Base-by-base conservation (phyloP, 2,113 vertebrate species). In the Columba janthina region DNA sequence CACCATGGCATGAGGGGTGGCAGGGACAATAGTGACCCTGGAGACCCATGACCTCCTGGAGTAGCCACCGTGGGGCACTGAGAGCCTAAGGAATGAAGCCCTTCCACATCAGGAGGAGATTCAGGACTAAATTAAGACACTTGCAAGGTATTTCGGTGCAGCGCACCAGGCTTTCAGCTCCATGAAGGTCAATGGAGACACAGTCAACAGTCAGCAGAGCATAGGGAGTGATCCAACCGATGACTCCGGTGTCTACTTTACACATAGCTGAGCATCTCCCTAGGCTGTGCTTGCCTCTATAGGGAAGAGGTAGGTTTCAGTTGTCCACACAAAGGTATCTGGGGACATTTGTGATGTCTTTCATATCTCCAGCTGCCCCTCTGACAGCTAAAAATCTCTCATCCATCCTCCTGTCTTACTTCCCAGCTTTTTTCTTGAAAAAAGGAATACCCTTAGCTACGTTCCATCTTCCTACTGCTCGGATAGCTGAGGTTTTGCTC, bases 1-100 rank as follows among this genome's bases (percentile, higher is more conserved):
- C 40, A 32, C 8, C 10, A 7, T 4, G 9, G 58, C 32, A 62
- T 0, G 0, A 72, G 17, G 42, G 9, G 16, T n/a, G 11, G 31
- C 50, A 86, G 34, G 56, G 22, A 58, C 56, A 53, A 1, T 0
- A 20, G 36, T 13, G 42, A 48, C 66, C 9, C 57, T 88, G 85
- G 58, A 85, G 21, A 11, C 11, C 15, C 29, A n/a, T 34, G 32
- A 2, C 34, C 24, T 46, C 32, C 38, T 69, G 60, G 31, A 93
- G 28, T 9, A 53, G 51, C 51, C 51, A 53, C 21, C 9, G 14
- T 56, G 57, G 12, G 29, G 15, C 70, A 50, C 61, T 54, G 34
- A 22, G 9, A 77, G 26, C 26, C 38, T 38, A 42, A 60, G 50
- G 34, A 92, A 85, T 44, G 29, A 65, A 88, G 21, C 5, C 6